phyloP scores from a whole-genome alignment of 2,888 invertebrate species.

The Stomorhina lunata region DNA sequence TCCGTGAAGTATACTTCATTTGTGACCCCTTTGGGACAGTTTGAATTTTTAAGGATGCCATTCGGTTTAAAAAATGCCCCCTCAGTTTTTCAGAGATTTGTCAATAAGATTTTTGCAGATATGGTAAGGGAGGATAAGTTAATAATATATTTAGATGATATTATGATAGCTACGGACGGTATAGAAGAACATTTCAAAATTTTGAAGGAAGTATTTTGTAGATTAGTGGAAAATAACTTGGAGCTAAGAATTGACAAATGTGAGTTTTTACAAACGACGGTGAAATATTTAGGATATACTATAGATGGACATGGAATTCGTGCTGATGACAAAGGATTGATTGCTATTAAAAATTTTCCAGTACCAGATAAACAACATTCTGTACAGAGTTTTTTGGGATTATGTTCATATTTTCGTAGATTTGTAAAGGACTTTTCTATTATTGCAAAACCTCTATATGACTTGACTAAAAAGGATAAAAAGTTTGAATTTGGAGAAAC shows the following conservation, averaged over 20 bases:
- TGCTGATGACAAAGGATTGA: not conserved
- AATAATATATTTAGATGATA: not conserved
- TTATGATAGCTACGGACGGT: not conserved
- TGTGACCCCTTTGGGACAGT: not conserved
- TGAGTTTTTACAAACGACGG: too few relatives aligned
- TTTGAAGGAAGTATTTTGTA: not conserved
- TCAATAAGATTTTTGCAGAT: not conserved
- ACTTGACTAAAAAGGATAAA: not conserved
- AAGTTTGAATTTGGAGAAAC: not conserved
- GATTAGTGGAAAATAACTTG: not conserved
- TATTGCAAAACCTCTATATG: not conserved
- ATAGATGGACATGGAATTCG: too few relatives aligned
- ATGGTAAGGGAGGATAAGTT: not conserved
- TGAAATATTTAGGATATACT: too few relatives aligned
- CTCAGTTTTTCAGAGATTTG: not conserved
- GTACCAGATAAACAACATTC: not conserved
- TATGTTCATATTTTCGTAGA: not conserved
- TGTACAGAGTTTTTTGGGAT: not conserved
- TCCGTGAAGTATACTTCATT: not conserved
- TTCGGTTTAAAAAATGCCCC: constrained; percentile 9
- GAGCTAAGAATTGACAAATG: too few relatives aligned
- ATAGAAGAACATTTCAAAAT: not conserved
- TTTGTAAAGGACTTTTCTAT: not conserved
- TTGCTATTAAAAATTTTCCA: not conserved
- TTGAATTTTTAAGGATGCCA: constrained; percentile 12